phyloP scores from a whole-genome alignment of 2,113 vertebrate species.

The Lutjanus erythropterus region DNA sequence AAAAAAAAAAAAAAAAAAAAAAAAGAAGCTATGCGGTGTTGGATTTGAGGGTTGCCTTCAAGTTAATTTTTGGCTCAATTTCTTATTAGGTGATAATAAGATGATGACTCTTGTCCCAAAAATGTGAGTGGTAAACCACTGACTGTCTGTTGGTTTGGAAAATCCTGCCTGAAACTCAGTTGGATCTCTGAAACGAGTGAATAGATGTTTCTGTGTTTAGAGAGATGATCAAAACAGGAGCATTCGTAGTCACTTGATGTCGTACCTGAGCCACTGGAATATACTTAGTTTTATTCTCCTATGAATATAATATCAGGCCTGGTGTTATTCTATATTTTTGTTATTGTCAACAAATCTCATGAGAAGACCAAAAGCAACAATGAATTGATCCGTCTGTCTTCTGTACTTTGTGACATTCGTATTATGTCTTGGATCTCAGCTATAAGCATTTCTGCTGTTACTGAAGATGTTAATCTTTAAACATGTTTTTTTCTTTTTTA shows the following conservation, averaged over 20 bases:
- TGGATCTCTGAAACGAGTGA: constrained; percentile 21
- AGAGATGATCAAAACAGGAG: constrained; percentile 6
- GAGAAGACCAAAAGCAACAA: neutral
- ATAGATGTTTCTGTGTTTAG: constrained; percentile 27
- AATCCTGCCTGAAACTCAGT: constrained; percentile 49
- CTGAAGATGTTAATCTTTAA: constrained; percentile 1
- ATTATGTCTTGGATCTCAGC: neutral
- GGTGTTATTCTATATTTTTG: neutral
- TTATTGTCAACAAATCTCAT: neutral
- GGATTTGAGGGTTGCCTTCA: constrained; percentile 69
- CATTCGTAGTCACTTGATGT: fast-evolving
- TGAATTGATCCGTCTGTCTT: neutral
- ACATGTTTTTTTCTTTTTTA: neutral
- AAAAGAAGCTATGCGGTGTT: constrained; percentile 54
- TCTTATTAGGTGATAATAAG: constrained; percentile 86
- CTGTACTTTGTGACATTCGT: neutral
- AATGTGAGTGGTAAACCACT: constrained; percentile 75
- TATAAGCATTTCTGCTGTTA: neutral
- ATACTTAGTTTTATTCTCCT: neutral
- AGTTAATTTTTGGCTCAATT: constrained; percentile 75
- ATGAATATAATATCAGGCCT: neutral
- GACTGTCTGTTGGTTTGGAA: constrained; percentile 69
- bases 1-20: constrained; percentile 36
- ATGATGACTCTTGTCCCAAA: constrained; percentile 76
- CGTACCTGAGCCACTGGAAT: neutral